Conservation (phyloP, 2,113 vertebrate species). For the Paramormyrops kingsleyae region DNA sequence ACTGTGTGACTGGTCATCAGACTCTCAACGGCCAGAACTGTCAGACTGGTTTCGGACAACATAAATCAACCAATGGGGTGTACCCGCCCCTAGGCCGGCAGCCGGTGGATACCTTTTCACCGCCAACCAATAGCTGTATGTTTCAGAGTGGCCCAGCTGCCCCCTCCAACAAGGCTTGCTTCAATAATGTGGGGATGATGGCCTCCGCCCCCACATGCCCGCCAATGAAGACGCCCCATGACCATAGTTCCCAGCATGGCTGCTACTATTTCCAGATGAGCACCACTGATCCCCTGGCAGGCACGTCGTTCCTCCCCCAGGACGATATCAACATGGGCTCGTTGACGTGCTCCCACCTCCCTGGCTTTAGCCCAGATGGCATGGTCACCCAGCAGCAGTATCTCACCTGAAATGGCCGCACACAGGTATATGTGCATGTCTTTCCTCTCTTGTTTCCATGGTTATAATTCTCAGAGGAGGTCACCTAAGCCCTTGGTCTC, state of each 20-base stretch:
- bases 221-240: not conserved
- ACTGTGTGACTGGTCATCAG: not conserved
- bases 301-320: constrained; percentile 10
- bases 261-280: constrained; percentile 38
- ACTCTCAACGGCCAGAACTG: constrained; percentile 18
- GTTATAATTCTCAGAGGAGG: not conserved
- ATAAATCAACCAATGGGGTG: constrained; percentile 10
- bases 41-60: constrained; percentile 17
- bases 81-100: constrained; percentile 28
- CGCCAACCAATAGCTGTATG: constrained; percentile 29
- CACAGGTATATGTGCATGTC: constrained; percentile 43
- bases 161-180: constrained; percentile 10
- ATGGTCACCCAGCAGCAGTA: constrained; percentile 26
- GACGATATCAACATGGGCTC: constrained; percentile 25
- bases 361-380: constrained; percentile 23
- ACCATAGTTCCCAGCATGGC: constrained; percentile 31
- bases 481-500: not conserved
- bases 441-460: not conserved
- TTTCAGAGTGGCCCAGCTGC: constrained; percentile 25
- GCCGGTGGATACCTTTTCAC: not conserved
- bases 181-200: constrained; percentile 7
- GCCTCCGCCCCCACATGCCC: constrained; percentile 11
- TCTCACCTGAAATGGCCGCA: constrained; percentile 43
- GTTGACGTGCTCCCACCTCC: constrained; percentile 17
- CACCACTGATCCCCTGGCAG: rapidly evolving